Conservation (phyloP, 2,113 vertebrate species). For the Elachura formosa region DNA sequence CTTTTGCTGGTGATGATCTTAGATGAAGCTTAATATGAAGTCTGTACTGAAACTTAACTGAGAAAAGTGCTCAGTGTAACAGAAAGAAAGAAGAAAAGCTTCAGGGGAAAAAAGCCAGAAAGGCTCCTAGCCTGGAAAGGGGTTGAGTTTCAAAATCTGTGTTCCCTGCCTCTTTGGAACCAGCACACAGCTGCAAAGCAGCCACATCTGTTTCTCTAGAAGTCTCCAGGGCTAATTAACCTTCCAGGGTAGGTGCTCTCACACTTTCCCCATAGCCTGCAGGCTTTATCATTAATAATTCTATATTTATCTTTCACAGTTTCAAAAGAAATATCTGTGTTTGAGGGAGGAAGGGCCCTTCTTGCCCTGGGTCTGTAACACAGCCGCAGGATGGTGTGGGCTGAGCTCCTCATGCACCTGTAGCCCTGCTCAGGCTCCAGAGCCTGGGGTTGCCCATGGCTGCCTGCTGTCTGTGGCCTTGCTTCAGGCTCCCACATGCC, state of each 20-base stretch:
- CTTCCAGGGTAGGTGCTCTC: neutral
- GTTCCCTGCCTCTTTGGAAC: neutral
- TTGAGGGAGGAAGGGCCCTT: neutral
- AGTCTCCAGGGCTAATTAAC: neutral
- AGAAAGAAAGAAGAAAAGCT: neutral
- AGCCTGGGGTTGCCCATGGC: neutral
- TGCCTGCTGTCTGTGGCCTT: neutral
- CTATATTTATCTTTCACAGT: neutral
- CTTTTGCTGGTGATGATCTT: neutral
- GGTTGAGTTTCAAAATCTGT: neutral
- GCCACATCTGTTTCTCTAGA: neutral
- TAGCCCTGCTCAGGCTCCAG: neutral
- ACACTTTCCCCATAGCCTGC: neutral
- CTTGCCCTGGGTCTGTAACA: neutral
- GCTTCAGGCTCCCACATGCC: neutral
- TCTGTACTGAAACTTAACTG: neutral
- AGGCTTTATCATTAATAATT: neutral
- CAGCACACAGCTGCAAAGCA: neutral
- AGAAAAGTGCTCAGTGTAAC: neutral
- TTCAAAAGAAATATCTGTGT: neutral
- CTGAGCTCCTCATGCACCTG: fast-evolving
- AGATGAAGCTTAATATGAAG: neutral
- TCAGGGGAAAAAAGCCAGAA: neutral
- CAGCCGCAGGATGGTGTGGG: neutral
- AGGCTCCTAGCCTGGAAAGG: neutral